These are phyloP conservation scores for Hypena proboscidalis DNA, from an alignment of 2,888 invertebrate species.

Conservation along the genomic window DNA sequence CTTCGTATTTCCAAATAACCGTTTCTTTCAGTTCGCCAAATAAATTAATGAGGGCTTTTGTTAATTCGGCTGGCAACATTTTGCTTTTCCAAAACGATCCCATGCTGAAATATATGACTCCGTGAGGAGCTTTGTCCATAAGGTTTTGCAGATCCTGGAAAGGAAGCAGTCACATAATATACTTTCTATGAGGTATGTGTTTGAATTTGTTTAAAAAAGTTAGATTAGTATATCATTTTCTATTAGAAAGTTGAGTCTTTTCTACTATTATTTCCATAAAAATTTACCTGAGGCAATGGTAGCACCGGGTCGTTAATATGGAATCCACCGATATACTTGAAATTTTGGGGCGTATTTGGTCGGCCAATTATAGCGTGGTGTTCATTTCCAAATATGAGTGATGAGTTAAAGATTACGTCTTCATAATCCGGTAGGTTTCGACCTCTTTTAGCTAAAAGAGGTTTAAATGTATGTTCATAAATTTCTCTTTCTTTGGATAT, in stretches of 20 bases:
- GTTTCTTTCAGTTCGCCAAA: slow-evolving; percentile 63
- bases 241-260: no score
- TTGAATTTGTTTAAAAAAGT: no score
- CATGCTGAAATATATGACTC: slow-evolving; percentile 70
- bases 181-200: no score
- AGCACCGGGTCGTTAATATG: slow-evolving; percentile 44
- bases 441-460: slow-evolving; percentile 30
- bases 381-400: slow-evolving; percentile 42
- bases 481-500: slow-evolving; percentile 25
- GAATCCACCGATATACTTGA: slow-evolving; percentile 32
- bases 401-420: slow-evolving; percentile 40
- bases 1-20: slow-evolving; percentile 72
- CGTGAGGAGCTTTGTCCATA: slow-evolving; percentile 59
- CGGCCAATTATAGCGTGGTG: slow-evolving; percentile 21
- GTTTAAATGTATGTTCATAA: slow-evolving; percentile 44
- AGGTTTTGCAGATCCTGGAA: slow-evolving; percentile 67
- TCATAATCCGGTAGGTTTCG: slow-evolving; percentile 34
- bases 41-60: slow-evolving; percentile 50
- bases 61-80: slow-evolving; percentile 52
- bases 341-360: slow-evolving; percentile 35
- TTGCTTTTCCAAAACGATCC: slow-evolving; percentile 60
- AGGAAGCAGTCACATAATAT: no score
- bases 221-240: no score
- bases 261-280: no score
- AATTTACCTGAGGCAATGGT: slow-evolving; percentile 57